phyloP scores from a whole-genome alignment of 2,888 invertebrate genomes.

The Parnassius mnemosyne region DNA sequence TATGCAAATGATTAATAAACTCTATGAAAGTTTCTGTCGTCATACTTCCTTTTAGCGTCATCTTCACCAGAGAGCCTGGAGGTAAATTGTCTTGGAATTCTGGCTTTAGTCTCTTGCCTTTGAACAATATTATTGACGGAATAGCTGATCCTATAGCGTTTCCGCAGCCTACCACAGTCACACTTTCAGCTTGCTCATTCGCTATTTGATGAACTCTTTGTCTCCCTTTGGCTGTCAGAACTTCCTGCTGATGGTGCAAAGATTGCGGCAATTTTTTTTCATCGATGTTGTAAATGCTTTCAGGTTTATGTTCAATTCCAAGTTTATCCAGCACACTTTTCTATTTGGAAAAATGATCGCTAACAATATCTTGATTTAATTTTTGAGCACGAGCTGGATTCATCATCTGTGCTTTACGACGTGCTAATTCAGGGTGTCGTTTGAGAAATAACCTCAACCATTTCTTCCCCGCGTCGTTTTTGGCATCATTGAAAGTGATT shows the following conservation, averaged over 20 bases:
- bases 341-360: constrained; percentile 31
- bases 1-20: too few relatives aligned
- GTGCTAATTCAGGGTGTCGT: too few relatives aligned
- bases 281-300: constrained; percentile 32
- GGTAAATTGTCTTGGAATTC: too few relatives aligned
- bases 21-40: too few relatives aligned
- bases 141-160: background rate
- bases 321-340: constrained; percentile 29
- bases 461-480: too few relatives aligned
- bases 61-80: too few relatives aligned
- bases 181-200: constrained; percentile 20
- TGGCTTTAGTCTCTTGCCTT: background rate
- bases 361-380: constrained; percentile 33
- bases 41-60: too few relatives aligned
- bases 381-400: constrained; percentile 27
- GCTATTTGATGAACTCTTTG: constrained; percentile 26
- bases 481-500: too few relatives aligned
- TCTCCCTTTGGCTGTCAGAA: constrained; percentile 28
- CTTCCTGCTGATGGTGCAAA: constrained; percentile 30
- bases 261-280: constrained; percentile 28
- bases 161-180: constrained; percentile 11
- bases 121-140: background rate
- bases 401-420: too few relatives aligned
- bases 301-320: constrained; percentile 31
- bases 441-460: too few relatives aligned